A percentile compares a stretch with the other conserved stretches of the same genome.
These are phyloP conservation scores for Aphelinus atriplicis DNA, from an alignment of 1,140 invertebrate species.

Conservation along the genomic window DNA sequence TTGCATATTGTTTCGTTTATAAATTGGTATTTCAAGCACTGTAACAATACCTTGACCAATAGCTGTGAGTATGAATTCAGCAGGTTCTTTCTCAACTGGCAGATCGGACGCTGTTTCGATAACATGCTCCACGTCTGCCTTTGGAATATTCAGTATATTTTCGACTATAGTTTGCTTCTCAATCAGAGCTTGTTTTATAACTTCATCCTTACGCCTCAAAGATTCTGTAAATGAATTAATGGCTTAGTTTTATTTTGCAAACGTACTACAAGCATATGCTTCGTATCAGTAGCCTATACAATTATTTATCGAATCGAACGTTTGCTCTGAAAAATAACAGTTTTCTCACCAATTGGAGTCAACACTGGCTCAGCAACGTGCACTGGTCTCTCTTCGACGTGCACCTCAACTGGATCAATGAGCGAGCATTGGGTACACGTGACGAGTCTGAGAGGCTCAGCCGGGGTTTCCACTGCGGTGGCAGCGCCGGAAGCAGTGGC, in stretches of 20 bases:
- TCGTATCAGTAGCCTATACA: background rate
- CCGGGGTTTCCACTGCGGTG: slow-evolving; percentile 25
- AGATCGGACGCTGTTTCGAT: slow-evolving; percentile 72
- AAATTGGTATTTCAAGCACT: too few species aligned
- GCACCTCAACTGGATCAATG: slow-evolving; percentile 83
- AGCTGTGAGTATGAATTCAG: slow-evolving; percentile 77
- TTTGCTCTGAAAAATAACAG: background rate
- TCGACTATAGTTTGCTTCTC: slow-evolving; percentile 81
- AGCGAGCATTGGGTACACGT: slow-evolving; percentile 73
- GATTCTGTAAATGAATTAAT: slow-evolving; percentile 67
- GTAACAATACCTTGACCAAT: slow-evolving; percentile 73
- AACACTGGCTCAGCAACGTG: slow-evolving; percentile 81
- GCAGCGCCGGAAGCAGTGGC: slow-evolving; percentile 19
- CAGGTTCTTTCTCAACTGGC: slow-evolving; percentile 70
- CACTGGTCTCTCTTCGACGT: slow-evolving; percentile 77
- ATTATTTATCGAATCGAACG: background rate
- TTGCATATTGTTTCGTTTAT: too few species aligned
- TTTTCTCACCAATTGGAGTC: slow-evolving; percentile 77
- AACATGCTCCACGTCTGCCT: slow-evolving; percentile 75
- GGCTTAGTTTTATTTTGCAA: background rate
- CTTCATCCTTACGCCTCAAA: slow-evolving; percentile 77
- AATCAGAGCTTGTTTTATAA: slow-evolving; percentile 75
- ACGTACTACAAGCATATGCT: background rate
- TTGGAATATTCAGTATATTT: slow-evolving; percentile 79
- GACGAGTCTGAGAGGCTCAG: slow-evolving; percentile 60